Base-by-base conservation (phyloP, 2,113 vertebrate genomes). In the Anser cygnoides region DNA sequence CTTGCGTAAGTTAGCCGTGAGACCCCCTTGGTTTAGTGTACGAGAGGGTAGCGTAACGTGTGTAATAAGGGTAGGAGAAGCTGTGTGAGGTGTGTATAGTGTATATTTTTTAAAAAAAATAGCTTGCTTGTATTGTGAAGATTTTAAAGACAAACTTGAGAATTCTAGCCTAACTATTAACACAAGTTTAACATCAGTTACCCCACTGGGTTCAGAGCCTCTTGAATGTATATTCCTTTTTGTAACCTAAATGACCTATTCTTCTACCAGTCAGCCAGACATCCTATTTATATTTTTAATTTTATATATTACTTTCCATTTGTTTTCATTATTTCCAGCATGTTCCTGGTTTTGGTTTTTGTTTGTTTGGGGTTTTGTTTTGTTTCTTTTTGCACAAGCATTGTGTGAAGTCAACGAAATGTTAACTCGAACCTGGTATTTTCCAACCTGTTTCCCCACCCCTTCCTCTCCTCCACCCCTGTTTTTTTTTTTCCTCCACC, bases 11-110 rank as follows among this genome's bases (percentile, higher is more conserved):
- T 92, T 23, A 31, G 96, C 95, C 57, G 8, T 93, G 94, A 95
- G 94, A 46, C 84, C 79, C 89, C 92, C 66, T 75, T 39, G 89
- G 92, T 89, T 95, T 97, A 94, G 97, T 93, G 96, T 92, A 89
- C 70, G 96, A 96, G 95, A 97, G 97, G 96, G 95, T 95, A 95
- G 95, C 77, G 88, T 98, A 95, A 93, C 62, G 91, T 95, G 93
- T 95, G 94, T 97, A 95, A 95, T 97, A 94, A 80, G 91, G 95
- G 92, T 97, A 97, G 97, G 97, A 98, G 98, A 98, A 97, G 98
- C 95, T 96, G 97, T 97, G 97, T 97, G 97, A 98, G 97, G 92
- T 99, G 98, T 99, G 98, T 98, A 99, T 99, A 99, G 98, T 99
- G 99, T 99, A 99, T 97, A 99, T 99, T 98, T 98, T 98, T 97